Evolutionary conservation across 1,140 invertebrate species (phyloP).

Genomic region (Sipha flava): DNA sequence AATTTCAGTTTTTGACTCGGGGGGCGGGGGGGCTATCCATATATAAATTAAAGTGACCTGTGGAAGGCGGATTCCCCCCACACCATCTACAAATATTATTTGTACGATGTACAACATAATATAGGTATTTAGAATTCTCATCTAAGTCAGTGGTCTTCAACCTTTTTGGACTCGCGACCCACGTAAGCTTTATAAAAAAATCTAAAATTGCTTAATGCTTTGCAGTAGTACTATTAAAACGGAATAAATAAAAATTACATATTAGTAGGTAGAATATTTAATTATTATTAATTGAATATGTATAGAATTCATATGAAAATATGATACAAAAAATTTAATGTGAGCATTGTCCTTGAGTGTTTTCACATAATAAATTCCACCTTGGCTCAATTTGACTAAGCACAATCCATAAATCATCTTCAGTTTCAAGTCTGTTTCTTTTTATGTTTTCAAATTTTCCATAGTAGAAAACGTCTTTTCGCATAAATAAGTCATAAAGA

Average conservation of each 20-base stretch:
- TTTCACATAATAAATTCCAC: neutral
- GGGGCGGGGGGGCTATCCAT: no score
- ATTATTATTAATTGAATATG: neutral
- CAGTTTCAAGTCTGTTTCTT: neutral
- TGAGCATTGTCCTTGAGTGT: neutral
- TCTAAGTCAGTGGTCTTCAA: no score
- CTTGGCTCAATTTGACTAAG: neutral
- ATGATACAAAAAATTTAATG: neutral
- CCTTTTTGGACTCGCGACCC: no score
- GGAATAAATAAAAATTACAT: neutral
- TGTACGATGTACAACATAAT: no score
- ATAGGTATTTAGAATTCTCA: no score
- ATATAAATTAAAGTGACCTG: no score
- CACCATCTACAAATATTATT: no score
- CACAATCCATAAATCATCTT: neutral
- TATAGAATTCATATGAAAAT: neutral
- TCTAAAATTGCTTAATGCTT: no score
- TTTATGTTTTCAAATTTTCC: neutral
- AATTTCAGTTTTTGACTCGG: no score
- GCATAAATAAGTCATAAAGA: slow-evolving; percentile 32
- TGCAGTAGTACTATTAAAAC: neutral
- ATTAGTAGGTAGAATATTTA: neutral
- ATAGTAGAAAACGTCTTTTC: slow-evolving; percentile 33
- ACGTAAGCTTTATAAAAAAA: no score
- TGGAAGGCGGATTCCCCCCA: no score